Percentiles rank a stretch among this genome's conserved stretches.
Conservation (phyloP, 2,113 vertebrate species). For the Paradoxurus hermaphroditus region DNA sequence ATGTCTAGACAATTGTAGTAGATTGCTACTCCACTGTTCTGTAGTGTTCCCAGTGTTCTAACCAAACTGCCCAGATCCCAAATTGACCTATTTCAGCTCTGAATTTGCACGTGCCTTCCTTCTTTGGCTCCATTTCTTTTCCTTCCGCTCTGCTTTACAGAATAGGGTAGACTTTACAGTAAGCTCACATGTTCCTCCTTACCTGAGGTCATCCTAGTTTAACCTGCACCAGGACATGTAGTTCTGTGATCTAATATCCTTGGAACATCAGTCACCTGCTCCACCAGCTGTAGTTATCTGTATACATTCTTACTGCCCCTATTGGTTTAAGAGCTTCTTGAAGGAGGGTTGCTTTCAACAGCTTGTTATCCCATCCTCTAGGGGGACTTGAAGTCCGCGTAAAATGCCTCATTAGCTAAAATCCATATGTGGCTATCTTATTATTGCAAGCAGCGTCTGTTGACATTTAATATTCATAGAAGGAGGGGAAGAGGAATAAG, state of each 20-base stretch:
- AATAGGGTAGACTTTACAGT: background rate
- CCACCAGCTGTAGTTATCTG: background rate
- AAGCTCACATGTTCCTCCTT: background rate
- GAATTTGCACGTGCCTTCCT: background rate
- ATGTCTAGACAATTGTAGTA: background rate
- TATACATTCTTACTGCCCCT: background rate
- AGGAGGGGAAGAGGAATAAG: background rate
- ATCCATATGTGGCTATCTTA: background rate
- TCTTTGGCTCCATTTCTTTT: background rate
- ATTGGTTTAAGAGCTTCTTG: background rate
- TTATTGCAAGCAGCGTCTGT: background rate
- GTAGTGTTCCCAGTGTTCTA: background rate
- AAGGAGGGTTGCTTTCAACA: background rate
- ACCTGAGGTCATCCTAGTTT: background rate
- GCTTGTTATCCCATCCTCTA: background rate
- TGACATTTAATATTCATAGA: conserved; percentile 33
- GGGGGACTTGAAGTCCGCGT: background rate
- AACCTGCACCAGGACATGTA: background rate
- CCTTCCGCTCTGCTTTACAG: background rate
- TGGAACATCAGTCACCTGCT: background rate
- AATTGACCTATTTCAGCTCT: background rate
- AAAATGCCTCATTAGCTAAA: conserved; percentile 38
- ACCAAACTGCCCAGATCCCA: background rate
- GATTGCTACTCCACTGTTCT: background rate
- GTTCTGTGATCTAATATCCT: background rate